phyloP scores from a whole-genome alignment of 2,797 vertebrate genomes.

The Hoplostethus atlanticus region DNA sequence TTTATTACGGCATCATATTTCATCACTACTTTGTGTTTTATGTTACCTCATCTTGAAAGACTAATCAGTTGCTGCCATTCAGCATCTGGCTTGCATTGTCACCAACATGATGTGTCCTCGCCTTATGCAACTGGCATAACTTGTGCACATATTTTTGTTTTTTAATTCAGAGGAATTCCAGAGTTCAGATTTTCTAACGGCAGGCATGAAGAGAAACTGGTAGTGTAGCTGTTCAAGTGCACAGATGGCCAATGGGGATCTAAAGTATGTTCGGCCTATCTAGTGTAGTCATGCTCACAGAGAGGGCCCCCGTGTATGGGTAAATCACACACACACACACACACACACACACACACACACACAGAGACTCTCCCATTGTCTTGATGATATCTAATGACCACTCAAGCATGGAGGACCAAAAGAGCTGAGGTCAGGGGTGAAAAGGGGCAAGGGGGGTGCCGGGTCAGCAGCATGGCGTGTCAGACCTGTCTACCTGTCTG shows the following conservation, averaged over 20 bases:
- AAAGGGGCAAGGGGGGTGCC: background rate
- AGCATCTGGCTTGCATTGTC: conserved; percentile 7
- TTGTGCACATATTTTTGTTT: background rate
- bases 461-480: conserved; percentile 6
- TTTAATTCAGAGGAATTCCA: background rate
- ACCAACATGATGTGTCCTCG: background rate
- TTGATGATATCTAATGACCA: conserved; percentile 53
- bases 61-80: too few species aligned
- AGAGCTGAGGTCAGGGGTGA: conserved; percentile 59
- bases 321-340: conserved; percentile 5
- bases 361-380: conserved; percentile 27
- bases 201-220: too few species aligned
- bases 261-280: background rate
- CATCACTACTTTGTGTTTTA: background rate
- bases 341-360: conserved; percentile 1
- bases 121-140: conserved; percentile 6
- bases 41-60: background rate
- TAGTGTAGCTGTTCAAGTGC: background rate
- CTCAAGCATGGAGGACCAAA: conserved; percentile 50
- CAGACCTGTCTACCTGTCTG: too few species aligned
- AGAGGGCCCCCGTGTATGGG: background rate
- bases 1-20: too few species aligned
- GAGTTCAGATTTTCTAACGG: conserved; percentile 15
- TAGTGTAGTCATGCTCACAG: background rate
- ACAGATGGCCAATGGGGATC: conserved; percentile 1